A percentile compares a stretch with the other conserved stretches of the same genome.
These are phyloP conservation scores for Seriola quinqueradiata DNA, from an alignment of 2,113 vertebrate species.

Conservation along the genomic window DNA sequence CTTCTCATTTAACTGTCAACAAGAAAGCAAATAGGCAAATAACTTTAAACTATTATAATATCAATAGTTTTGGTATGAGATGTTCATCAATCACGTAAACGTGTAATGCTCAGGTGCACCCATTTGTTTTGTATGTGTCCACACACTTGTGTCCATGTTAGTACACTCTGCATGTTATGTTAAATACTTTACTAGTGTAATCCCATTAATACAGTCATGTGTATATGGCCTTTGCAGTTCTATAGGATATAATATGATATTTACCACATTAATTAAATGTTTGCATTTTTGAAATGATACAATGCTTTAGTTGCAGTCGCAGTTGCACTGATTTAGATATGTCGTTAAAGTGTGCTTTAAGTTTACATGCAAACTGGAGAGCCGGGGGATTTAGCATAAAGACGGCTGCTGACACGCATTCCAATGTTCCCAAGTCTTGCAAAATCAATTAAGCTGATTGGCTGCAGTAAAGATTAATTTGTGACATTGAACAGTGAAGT, in stretches of 20 bases:
- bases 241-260: neutral
- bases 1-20: neutral
- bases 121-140: no score
- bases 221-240: neutral
- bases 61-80: neutral
- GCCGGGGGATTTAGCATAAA: conserved; percentile 1
- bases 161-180: no score
- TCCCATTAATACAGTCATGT: conserved; percentile 10
- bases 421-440: conserved; percentile 49
- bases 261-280: neutral
- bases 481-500: conserved; percentile 63
- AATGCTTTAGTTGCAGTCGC: neutral
- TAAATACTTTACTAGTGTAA: neutral
- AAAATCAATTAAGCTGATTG: conserved; percentile 77
- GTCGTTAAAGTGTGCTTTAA: conserved; percentile 1
- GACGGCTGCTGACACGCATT: conserved; percentile 59
- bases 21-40: neutral
- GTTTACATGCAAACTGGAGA: neutral
- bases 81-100: neutral
- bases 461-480: conserved; percentile 69
- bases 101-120: no score
- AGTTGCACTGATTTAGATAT: neutral
- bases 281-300: neutral
- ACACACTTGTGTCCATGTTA: no score
- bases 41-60: neutral